These are phyloP conservation scores for Zoroaster sp. DNA, from an alignment of 53 echinoderm and acorn worm genomes.

Conservation along the genomic window DNA sequence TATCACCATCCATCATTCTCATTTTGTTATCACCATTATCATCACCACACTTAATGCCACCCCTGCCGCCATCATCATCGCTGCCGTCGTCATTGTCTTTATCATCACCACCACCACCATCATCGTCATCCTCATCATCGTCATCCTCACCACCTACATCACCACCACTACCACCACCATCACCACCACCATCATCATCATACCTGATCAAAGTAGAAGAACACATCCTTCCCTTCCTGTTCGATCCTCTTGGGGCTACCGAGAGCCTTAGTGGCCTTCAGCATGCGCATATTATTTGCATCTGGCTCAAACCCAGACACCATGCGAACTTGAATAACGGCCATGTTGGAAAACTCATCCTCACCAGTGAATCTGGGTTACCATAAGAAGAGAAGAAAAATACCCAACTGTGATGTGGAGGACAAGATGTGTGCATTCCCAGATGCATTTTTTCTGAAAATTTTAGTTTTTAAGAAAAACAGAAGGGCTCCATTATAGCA, in stretches of 20 bases:
- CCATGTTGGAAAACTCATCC: slow-evolving; percentile 76
- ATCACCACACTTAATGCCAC: too few relatives aligned
- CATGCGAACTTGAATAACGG: slow-evolving; percentile 68
- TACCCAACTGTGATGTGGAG: too few relatives aligned
- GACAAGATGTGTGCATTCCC: too few relatives aligned
- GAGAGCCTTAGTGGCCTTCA: background rate
- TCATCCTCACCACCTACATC: background rate
- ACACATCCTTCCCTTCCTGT: slow-evolving; percentile 36
- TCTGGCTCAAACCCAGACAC: slow-evolving; percentile 69
- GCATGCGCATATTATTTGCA: background rate
- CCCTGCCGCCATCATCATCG: too few relatives aligned
- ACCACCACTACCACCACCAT: background rate
- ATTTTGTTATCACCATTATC: too few relatives aligned
- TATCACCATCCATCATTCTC: too few relatives aligned
- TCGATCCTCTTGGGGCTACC: background rate
- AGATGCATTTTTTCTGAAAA: too few relatives aligned
- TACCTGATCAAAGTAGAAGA: slow-evolving; percentile 75
- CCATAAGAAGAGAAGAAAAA: background rate
- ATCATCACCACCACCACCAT: too few relatives aligned
- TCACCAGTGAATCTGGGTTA: slow-evolving; percentile 61
- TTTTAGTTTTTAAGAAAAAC: too few relatives aligned
- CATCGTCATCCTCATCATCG: too few relatives aligned
- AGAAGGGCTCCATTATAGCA: too few relatives aligned
- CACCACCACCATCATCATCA: background rate
- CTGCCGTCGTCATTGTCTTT: too few relatives aligned